A percentile compares a stretch with the other conserved stretches of the same genome.
phyloP scores from a whole-genome alignment of 2,797 vertebrate genomes.

The Coregonus sp. region DNA sequence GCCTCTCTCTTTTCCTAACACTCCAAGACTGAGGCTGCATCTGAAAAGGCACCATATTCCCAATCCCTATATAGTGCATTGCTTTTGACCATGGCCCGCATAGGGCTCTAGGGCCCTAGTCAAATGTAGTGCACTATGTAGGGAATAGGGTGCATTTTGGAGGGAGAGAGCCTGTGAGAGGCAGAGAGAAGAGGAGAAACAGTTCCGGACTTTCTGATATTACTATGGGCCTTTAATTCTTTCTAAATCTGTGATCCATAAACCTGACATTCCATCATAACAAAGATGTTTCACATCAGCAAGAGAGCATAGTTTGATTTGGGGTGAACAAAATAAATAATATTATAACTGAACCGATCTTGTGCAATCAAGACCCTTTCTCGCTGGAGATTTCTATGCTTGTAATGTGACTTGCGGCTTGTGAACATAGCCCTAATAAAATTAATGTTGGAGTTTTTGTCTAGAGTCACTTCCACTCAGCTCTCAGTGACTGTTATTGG shows the following conservation, averaged over 20 bases:
- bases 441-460: slow-evolving; percentile 26
- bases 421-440: slow-evolving; percentile 2
- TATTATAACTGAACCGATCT: slow-evolving; percentile 21
- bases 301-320: slow-evolving; percentile 30
- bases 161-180: slow-evolving; percentile 22
- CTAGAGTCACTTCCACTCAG: slow-evolving; percentile 18
- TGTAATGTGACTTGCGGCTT: not conserved
- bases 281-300: slow-evolving; percentile 49
- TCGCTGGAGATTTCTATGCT: not conserved
- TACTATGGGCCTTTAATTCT: slow-evolving; percentile 24
- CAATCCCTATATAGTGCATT: not conserved
- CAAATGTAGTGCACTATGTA: not conserved
- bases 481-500: slow-evolving; percentile 3
- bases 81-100: too few relatives aligned
- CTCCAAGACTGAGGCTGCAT: slow-evolving; percentile 32
- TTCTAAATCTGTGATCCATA: slow-evolving; percentile 33
- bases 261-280: slow-evolving; percentile 38
- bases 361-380: slow-evolving; percentile 9
- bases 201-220: slow-evolving; percentile 6
- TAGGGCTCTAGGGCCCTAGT: not conserved
- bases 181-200: slow-evolving; percentile 19
- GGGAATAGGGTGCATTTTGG: not conserved
- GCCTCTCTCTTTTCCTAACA: slow-evolving; percentile 38
- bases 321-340: slow-evolving; percentile 21
- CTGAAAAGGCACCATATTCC: slow-evolving; percentile 14